Conservation (phyloP, 2,797 vertebrate genomes). For the Emys orbicularis region DNA sequence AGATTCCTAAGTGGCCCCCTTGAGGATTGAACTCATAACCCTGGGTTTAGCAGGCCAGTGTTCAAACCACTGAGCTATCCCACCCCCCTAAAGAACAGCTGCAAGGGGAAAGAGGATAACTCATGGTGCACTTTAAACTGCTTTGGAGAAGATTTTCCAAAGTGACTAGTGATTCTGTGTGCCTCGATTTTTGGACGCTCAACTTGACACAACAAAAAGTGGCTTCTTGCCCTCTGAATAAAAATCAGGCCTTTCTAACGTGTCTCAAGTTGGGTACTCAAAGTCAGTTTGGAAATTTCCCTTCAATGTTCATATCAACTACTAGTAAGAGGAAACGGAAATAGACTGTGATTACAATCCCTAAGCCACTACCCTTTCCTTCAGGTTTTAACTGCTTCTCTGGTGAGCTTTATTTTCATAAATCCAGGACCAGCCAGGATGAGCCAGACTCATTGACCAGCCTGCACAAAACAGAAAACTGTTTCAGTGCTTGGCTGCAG, state of each 20-base stretch:
- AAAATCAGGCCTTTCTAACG: background rate
- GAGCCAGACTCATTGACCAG: rapidly evolving
- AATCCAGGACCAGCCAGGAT: background rate
- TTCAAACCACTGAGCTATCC: no score
- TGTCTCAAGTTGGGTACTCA: background rate
- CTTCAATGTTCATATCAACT: no score
- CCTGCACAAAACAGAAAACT: rapidly evolving
- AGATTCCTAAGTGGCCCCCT: no score
- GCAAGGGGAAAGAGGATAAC: background rate
- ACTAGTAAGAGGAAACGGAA: background rate
- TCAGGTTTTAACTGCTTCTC: background rate
- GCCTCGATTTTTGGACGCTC: background rate
- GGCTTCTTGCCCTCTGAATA: background rate
- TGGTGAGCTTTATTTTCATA: background rate
- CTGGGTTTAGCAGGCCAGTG: no score
- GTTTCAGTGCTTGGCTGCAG: background rate
- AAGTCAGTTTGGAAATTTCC: no score
- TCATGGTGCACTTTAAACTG: background rate
- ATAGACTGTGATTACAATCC: background rate
- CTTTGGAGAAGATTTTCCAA: background rate
- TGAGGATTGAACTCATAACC: no score
- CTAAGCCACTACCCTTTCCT: no score
- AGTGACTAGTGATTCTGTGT: background rate
- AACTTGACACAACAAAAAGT: background rate
- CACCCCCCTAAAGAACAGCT: no score